phyloP scores from a whole-genome alignment of 2,888 invertebrate genomes.

The Drosophila borborema region DNA sequence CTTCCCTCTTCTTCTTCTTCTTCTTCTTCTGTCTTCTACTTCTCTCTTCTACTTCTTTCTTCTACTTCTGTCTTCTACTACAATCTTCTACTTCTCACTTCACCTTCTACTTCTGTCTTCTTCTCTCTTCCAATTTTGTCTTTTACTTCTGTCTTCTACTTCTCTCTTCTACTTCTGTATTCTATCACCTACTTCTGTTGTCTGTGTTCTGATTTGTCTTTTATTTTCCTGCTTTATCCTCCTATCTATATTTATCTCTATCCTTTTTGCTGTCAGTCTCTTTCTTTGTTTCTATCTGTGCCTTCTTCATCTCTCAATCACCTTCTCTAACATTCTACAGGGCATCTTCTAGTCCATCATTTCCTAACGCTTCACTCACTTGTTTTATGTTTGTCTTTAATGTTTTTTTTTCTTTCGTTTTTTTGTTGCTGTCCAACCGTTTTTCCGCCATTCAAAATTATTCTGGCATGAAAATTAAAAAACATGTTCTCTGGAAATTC shows the following conservation, averaged over 20 bases:
- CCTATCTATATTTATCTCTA: background rate
- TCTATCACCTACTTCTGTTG: too few species aligned
- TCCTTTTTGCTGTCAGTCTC: too few species aligned
- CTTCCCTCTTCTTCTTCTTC: too few species aligned
- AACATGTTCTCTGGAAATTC: slow-evolving; percentile 76
- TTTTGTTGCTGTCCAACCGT: slow-evolving; percentile 28
- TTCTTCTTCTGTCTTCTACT: too few species aligned
- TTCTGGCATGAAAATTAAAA: slow-evolving; percentile 77
- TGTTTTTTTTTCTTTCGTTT: slow-evolving; percentile 16
- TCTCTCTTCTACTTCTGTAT: too few species aligned
- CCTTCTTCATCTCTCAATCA: background rate
- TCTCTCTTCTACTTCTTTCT: too few species aligned
- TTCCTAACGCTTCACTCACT: background rate
- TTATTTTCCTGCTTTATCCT: too few species aligned
- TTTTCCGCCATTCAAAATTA: slow-evolving; percentile 73
- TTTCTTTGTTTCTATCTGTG: background rate
- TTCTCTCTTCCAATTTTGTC: background rate
- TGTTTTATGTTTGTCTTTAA: slow-evolving; percentile 42
- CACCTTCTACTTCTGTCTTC: too few species aligned
- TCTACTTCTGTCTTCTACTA: too few species aligned
- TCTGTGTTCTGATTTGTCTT: background rate
- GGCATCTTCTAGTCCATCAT: background rate
- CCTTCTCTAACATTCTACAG: background rate
- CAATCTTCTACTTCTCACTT: too few species aligned
- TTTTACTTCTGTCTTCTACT: too few species aligned